Base-by-base conservation (phyloP, 35 echinoderm and acorn worm genomes). In the Amphiura filiformis region DNA sequence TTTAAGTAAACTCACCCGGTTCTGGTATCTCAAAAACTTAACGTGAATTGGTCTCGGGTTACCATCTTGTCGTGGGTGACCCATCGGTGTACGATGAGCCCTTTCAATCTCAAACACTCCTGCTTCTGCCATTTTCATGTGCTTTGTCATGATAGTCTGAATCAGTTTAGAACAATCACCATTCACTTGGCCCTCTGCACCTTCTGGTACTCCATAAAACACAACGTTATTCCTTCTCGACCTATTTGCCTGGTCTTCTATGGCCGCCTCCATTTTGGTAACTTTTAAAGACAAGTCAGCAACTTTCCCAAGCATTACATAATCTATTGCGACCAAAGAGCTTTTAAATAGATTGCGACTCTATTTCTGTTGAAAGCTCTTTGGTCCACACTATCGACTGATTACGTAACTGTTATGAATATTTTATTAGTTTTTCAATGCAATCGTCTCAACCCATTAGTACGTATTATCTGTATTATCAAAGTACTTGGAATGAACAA, bases 201-300 rank as follows among this genome's bases (percentile, higher is more conserved):
- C 61, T n/a, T 70, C 61, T 30, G 61, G 61, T 70, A 70, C 28
- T 70, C 61, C 61, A 70, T 70, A 70, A 70, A 70, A 70, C 26
- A 70, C 26, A n/a, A 70, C 61, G 61, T 70, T 70, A 70, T 70
- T 70, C 28, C 61, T 70, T 70, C 61, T 70, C 26, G 61, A 70
- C 28, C 61, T 70, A n/a, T 70, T 70, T 13, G 61, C 61, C 26
- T 70, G 61, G 26, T 70, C 61, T 70, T 70, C 61, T 15, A 70
- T 70, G 61, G 61, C 61, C 61, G 9, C 61, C 28, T 11, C 61
- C 61, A 70, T 70, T 70, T 70, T 70, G 26, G 9, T 70, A 2
- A 70, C 61, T 70, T 70, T 70, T 26, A 23, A 70, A 11, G 61
- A 70, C 61, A 70, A n/a, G 11, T 70, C 61, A 70, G 61, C 15